These are phyloP conservation scores for Tichodroma muraria DNA, from an alignment of 2,113 vertebrate species.

Conservation along the genomic window DNA sequence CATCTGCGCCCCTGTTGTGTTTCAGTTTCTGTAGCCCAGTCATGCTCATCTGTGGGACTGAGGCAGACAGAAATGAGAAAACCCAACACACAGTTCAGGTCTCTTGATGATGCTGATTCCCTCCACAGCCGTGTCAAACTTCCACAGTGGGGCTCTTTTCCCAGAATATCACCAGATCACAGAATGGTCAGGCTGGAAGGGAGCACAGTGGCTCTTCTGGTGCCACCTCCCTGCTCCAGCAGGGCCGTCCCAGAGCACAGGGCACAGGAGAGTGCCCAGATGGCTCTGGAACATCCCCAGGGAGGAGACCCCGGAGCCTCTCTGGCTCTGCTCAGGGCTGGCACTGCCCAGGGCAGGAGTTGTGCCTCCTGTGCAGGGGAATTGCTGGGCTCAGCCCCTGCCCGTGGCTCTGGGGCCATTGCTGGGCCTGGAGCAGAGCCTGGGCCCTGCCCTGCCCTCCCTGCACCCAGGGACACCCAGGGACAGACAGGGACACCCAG, in stretches of 20 bases:
- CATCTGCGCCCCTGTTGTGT: neutral
- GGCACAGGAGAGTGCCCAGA: neutral
- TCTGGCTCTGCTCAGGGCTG: neutral
- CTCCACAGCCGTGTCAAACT: neutral
- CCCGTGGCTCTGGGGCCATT: neutral
- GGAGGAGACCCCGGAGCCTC: neutral
- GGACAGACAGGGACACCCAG: too few species aligned
- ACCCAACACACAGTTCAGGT: neutral
- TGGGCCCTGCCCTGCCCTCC: too few species aligned
- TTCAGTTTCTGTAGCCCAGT: neutral
- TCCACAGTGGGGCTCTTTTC: neutral
- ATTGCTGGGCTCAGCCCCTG: neutral
- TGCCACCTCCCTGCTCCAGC: neutral
- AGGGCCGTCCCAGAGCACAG: neutral
- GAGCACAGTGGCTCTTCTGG: rapidly evolving
- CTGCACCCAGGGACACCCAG: too few species aligned
- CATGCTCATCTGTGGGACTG: neutral
- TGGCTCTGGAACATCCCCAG: neutral
- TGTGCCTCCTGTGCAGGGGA: neutral
- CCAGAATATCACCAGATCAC: neutral
- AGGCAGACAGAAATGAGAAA: neutral
- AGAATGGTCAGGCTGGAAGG: neutral
- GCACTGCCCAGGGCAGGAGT: neutral
- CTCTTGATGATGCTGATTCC: neutral
- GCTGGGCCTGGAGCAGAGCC: neutral